Base-by-base conservation (phyloP, 2,113 vertebrate species). In the Megaceryle torquata region DNA sequence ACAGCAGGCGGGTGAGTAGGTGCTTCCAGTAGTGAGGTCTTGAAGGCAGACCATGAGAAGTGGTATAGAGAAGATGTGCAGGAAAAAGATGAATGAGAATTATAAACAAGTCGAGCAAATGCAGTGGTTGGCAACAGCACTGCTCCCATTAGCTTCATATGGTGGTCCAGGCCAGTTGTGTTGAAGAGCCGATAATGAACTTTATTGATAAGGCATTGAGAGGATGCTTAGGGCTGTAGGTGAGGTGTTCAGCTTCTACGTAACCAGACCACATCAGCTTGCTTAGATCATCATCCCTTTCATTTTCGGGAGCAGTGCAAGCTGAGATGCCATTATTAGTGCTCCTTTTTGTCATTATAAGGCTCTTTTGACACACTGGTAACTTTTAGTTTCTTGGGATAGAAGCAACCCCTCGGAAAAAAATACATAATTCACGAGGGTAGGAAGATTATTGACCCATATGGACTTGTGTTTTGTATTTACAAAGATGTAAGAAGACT, bases 391-490 rank as follows among this genome's bases (percentile, higher is more conserved):
- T 92, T 79, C 61, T 82, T 35, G 19, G 28, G 37, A 70, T 41
- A 60, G n/a, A 71, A 75, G 74, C 26, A 63, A 13, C 10, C 16
- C 9, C 22, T 71, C 14, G 39, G 2, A 7, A 24, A 70, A 80
- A 74, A 64, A 88, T 31, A 8, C 5, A 2, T 37, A 28, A 71
- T 68, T 89, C 6, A 17, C 60, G 16, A 50, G 63, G 79, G 35
- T 59, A 71, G 64, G 68, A 60, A 68, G 80, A 68, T 20, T 68
- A 8, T 19, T 95, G 39, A 69, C 51, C 68, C 85, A 75, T 35
- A 28, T 0, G 5, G 22, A 57, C 7, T 51, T 72, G 13, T 64
- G 15, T 44, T 88, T 89, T 1, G 0, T 51, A 51, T 85, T 79
- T 88, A 63, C 43, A 46, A 76, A 46, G 33, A 16, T 21, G 15